phyloP scores from a whole-genome alignment of 1,140 invertebrate species.

The Lordiphosa mommai region DNA sequence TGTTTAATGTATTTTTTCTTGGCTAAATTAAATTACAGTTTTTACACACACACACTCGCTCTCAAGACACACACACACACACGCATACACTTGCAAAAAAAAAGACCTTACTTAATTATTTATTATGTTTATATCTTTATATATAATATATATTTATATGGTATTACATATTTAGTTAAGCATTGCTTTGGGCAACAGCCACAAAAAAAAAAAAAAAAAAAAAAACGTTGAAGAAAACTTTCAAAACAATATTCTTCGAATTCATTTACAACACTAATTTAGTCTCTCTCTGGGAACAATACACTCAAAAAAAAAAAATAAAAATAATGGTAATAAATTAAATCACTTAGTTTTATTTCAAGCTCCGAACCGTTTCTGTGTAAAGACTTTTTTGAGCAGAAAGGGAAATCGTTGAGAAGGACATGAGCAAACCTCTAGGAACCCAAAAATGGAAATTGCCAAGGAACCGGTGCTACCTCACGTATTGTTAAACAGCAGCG shows the following conservation, averaged over 20 bases:
- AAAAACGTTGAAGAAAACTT: constrained; percentile 12
- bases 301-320: constrained; percentile 25
- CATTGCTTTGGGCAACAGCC: constrained; percentile 47
- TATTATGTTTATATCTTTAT: constrained; percentile 30
- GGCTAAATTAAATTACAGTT: constrained; percentile 72
- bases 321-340: constrained; percentile 54
- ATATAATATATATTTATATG: constrained; percentile 28
- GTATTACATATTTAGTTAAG: constrained; percentile 33
- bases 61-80: constrained; percentile 5
- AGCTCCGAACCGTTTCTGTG: constrained; percentile 40
- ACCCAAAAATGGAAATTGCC: constrained; percentile 12
- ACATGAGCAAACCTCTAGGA: constrained; percentile 23
- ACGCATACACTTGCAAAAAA: constrained; percentile 32
- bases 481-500: constrained; percentile 86
- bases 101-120: constrained; percentile 42
- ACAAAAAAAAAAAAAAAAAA: constrained; percentile 12
- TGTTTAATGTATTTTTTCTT: constrained; percentile 25
- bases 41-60: constrained; percentile 47
- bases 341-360: constrained; percentile 60
- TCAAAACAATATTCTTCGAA: constrained; percentile 32
- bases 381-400: constrained; percentile 6
- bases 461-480: constrained; percentile 76
- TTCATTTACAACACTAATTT: constrained; percentile 64
- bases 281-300: constrained; percentile 67
- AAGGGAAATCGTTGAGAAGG: background rate